These are phyloP conservation scores for Gnatocerus cornutus DNA, from an alignment of 2,888 invertebrate species.

Conservation along the genomic window DNA sequence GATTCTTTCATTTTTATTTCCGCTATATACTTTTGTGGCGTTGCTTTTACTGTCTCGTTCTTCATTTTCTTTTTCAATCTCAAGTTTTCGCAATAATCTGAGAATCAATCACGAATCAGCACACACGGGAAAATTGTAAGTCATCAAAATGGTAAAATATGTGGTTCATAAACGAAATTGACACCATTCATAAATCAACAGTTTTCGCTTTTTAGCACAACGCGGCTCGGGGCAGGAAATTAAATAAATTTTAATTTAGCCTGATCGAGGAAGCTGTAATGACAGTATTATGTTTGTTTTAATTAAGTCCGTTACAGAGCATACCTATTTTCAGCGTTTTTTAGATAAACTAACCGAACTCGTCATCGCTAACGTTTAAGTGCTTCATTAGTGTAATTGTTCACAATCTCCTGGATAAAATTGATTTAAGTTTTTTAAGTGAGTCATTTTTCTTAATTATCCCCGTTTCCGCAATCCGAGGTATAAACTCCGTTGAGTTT, in stretches of 20 bases:
- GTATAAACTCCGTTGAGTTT: not conserved
- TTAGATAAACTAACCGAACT: constrained; percentile 12
- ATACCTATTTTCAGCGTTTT: constrained; percentile 26
- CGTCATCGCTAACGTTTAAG: constrained; percentile 19
- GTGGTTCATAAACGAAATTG: constrained; percentile 8
- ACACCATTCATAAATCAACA: constrained; percentile 19
- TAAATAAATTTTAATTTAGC: constrained; percentile 33
- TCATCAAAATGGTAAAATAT: constrained; percentile 3
- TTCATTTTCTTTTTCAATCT: constrained; percentile 35
- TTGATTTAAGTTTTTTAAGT: constrained; percentile 24
- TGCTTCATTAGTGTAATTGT: constrained; percentile 39
- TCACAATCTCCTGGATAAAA: constrained; percentile 26
- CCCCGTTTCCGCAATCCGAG: not conserved
- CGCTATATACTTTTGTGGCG: constrained; percentile 18
- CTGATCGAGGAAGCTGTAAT: constrained; percentile 24
- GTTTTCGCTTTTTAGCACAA: constrained; percentile 13
- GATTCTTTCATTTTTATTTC: constrained; percentile 35
- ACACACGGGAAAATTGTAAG: not conserved
- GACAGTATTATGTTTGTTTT: constrained; percentile 19
- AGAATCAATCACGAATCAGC: constrained; percentile 21
- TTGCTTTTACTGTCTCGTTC: constrained; percentile 19
- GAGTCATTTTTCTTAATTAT: constrained; percentile 23
- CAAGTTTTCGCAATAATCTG: constrained; percentile 10
- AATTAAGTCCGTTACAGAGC: constrained; percentile 22
- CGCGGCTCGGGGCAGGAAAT: constrained; percentile 16